Evolutionary conservation across 1,140 invertebrate species (phyloP), one percentile per base, ranked within the genome.

Genomic region (Charaxes varanes): DNA sequence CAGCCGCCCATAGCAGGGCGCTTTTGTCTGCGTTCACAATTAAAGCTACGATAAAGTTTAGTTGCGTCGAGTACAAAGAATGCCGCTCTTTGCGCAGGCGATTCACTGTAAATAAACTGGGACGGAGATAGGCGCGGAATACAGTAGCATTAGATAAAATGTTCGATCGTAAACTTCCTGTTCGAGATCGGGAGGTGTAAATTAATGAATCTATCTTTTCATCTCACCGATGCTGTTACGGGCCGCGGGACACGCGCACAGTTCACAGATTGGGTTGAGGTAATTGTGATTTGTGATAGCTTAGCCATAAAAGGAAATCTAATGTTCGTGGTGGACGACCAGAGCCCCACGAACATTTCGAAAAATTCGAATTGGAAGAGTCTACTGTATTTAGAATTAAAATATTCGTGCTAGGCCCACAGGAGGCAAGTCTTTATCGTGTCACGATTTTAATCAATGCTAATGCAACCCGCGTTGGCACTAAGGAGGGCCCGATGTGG

Each of bases 41-140:
- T 80, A 80, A 80, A 80, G 73, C 53, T 74, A 67, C 59, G 57
- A 77, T 72, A 76, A 72, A 72, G 65, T 68, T 76, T 67, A 63
- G 64, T 69, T 61, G 63, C 62, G 62, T 37, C 42, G 40, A 46
- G 41, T 53, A 76, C 74, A 79, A 79, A 79, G 70, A 65, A 64
- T 64, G 70, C 74, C 74, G 74, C 65, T 67, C 62, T 59, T 73
- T 65, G 63, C 62, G 51, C 49, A 41, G 46, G 50, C 59, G 64
- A 69, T 69, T 64, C 33, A 64, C 61, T 54, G 42, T 76, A 79
- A 76, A 79, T 71, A 79, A 65, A 60, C 66, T 45, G 28, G 43
- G 54, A 47, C 53, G 36, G 35, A 46, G 53, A 42, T 46, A 53
- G 53, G 52, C 47, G 43, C 53, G 45, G 58, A 54, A 51, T 58